Evolutionary conservation across 1,140 invertebrate species (phyloP).

Genomic region (Antheraea mylitta): DNA sequence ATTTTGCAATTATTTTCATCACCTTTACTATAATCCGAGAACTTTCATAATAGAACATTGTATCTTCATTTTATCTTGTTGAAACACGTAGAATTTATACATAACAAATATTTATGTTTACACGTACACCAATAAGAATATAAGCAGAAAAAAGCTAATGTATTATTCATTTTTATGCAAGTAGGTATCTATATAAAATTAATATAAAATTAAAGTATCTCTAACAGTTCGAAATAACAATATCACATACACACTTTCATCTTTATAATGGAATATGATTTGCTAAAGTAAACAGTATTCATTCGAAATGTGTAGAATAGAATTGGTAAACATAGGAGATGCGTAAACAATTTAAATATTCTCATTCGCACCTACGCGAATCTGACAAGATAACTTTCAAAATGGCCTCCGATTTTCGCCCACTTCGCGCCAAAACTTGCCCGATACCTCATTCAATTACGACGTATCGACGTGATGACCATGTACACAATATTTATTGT

Average conservation of each 20-base stretch:
- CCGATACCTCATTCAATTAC: slow-evolving; percentile 12
- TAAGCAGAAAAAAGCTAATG: too few species aligned
- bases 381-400: slow-evolving; percentile 48
- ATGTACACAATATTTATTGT: background rate
- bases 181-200: too few species aligned
- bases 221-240: too few species aligned
- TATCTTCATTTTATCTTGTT: too few species aligned
- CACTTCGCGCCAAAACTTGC: slow-evolving; percentile 37
- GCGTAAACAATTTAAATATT: slow-evolving; percentile 42
- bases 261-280: slow-evolving; percentile 8
- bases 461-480: background rate
- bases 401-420: slow-evolving; percentile 58
- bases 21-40: too few species aligned
- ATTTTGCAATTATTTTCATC: too few species aligned
- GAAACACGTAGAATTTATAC: too few species aligned
- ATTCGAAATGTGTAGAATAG: slow-evolving; percentile 16
- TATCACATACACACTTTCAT: background rate
- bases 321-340: slow-evolving; percentile 25
- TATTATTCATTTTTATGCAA: too few species aligned
- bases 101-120: too few species aligned
- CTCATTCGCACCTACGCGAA: slow-evolving; percentile 52
- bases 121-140: too few species aligned
- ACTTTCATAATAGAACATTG: too few species aligned
- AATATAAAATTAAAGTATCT: too few species aligned
- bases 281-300: background rate